Base-by-base conservation (phyloP, 2,888 invertebrate genomes). In the Drosophila anomalipes region DNA sequence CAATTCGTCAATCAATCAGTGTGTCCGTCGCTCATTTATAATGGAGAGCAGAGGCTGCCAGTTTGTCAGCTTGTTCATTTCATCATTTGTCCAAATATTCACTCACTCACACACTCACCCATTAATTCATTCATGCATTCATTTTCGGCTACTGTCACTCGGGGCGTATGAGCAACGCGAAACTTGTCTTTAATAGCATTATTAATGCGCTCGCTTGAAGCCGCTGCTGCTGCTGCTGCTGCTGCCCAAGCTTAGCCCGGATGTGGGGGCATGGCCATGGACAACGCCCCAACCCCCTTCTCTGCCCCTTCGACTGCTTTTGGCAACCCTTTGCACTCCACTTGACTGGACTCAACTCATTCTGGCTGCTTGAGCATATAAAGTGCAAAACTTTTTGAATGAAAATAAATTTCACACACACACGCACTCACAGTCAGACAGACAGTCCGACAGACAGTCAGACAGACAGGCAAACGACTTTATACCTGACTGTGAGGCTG, bases 1-100 rank as follows among this genome's bases (percentile, higher is more conserved):
- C 86, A 87, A 89, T 86, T 89, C 88, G 90, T 89, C 90, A 85
- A 89, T 87, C 90, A 86, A 86, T 86, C 86, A 80, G 86, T 86
- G 82, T 89, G 89, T 86, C 89, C 87, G 89, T 89, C 61, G 87
- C 85, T 89, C 89, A 86, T 86, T 86, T 82, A 86, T 86, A 80
- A 82, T 82, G 67, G 54, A 47, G 73, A 62, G 66, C 54, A 63
- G 49, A 19, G 57, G 52, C 72, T 82, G 75, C 74, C 79, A 62
- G 65, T 74, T 70, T 54, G 58, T 70, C 51, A 68, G 56, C 62
- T 67, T 49, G 71, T 74, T 67, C 58, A 71, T 67, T 70, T 52
- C 75, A 68, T 82, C 70, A 67, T 66, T 75, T 79, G 66, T 68
- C 74, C 76, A 69, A 53, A 56, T 64, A 71, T 64, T 68, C 74